Evolutionary conservation across 1,140 invertebrate species (phyloP).

Genomic region (Bombus terrestris): DNA sequence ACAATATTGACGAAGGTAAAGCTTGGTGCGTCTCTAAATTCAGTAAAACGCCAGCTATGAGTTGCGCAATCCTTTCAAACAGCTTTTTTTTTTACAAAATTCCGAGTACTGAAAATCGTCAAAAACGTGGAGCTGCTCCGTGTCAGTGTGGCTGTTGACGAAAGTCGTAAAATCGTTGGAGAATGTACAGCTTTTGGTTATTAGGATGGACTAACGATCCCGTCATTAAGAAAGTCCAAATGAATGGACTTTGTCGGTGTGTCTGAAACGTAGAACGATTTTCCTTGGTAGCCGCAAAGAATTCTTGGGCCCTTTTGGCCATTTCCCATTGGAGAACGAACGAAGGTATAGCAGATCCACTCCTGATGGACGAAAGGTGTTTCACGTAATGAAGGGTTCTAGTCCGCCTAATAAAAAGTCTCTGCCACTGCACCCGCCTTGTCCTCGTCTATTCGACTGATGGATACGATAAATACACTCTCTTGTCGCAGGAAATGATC

Average conservation of each 20-base stretch:
- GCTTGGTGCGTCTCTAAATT: not conserved
- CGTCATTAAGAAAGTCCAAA: conserved; percentile 63
- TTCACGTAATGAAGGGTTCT: conserved; percentile 74
- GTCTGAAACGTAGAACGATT: conserved; percentile 17
- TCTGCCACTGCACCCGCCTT: conserved; percentile 67
- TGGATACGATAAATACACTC: conserved; percentile 26
- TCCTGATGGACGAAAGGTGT: conserved; percentile 73
- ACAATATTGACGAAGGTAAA: not conserved
- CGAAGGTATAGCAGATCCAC: conserved; percentile 12
- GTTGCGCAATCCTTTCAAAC: not conserved
- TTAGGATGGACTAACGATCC: conserved; percentile 42
- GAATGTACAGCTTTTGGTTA: conserved; percentile 41
- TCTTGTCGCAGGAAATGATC: conserved; percentile 36
- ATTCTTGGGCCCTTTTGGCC: conserved; percentile 18
- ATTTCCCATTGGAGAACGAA: not conserved
- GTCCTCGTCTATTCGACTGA: conserved; percentile 12
- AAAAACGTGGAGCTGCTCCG: not conserved
- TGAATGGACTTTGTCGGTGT: conserved; percentile 51
- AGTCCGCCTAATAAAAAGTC: conserved; percentile 72
- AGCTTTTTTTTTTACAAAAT: not conserved
- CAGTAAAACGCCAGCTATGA: not conserved
- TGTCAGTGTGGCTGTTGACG: not conserved
- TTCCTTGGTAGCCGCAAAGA: conserved; percentile 27
- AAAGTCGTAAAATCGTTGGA: conserved; percentile 10
- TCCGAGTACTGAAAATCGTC: not conserved